Conservation (phyloP, 2,113 vertebrate genomes). For the Cyanistes caeruleus region DNA sequence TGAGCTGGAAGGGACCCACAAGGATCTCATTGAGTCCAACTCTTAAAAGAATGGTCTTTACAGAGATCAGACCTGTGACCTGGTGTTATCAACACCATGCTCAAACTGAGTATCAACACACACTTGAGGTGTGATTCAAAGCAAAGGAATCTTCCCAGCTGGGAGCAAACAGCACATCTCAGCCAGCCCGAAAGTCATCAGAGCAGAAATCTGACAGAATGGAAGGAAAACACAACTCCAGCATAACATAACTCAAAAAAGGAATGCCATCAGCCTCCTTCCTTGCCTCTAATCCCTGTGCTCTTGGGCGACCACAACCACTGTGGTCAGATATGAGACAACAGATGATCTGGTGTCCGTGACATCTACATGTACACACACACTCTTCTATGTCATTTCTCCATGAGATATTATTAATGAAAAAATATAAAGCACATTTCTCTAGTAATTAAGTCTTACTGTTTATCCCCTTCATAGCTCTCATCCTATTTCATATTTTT, state of each 20-base stretch:
- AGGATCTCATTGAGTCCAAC: neutral
- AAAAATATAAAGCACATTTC: neutral
- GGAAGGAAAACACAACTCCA: neutral
- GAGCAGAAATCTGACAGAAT: neutral
- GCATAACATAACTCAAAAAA: neutral
- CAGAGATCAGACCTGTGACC: fast-evolving
- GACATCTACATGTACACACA: neutral
- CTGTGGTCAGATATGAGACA: neutral
- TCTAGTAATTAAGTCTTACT: neutral
- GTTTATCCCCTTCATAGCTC: neutral
- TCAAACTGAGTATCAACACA: neutral
- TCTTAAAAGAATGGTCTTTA: neutral
- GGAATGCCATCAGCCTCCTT: neutral
- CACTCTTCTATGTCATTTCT: neutral
- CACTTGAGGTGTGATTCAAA: neutral
- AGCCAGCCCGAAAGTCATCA: neutral
- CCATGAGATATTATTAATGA: neutral
- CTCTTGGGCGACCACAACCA: neutral
- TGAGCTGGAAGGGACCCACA: neutral
- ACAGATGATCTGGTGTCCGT: fast-evolving
- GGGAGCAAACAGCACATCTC: neutral
- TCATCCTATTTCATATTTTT: neutral
- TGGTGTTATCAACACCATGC: neutral
- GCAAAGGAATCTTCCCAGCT: neutral
- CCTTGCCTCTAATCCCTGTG: neutral